Conservation (phyloP, 2,797 vertebrate species). For the Ctenopoma multispine region DNA sequence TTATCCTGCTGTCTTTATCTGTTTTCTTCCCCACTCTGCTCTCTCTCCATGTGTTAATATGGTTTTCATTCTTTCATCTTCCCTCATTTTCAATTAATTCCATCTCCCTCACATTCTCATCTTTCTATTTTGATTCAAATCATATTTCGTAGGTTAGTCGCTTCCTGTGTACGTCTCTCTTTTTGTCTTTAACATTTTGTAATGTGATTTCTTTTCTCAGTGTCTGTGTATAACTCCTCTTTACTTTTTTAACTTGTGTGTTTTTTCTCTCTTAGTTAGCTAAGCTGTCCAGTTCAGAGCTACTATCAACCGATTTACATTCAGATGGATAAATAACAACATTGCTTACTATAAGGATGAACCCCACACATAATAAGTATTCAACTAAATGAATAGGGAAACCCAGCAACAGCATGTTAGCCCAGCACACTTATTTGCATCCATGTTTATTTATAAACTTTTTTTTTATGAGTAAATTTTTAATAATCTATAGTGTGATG, state of each 20-base stretch:
- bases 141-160: constrained; percentile 5
- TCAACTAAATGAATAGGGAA: constrained; percentile 22
- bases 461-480: constrained; percentile 22
- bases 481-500: constrained; percentile 19
- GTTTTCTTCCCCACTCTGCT: constrained; percentile 9
- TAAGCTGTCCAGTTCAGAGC: constrained; percentile 17
- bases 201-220: background rate
- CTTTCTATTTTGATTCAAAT: constrained; percentile 33
- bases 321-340: constrained; percentile 16
- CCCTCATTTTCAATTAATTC: constrained; percentile 35
- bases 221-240: background rate
- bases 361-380: constrained; percentile 4
- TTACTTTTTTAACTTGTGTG: background rate
- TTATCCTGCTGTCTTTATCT: constrained; percentile 6
- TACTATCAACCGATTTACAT: background rate
- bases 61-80: constrained; percentile 44
- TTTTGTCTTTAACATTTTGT: constrained; percentile 23
- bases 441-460: constrained; percentile 26
- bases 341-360: constrained; percentile 29
- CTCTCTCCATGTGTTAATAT: constrained; percentile 19
- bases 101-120: constrained; percentile 24
- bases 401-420: constrained; percentile 18
- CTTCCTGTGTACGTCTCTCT: constrained; percentile 13
- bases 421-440: constrained; percentile 36
- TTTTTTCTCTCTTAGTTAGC: background rate